A percentile compares a stretch with the other conserved stretches of the same genome.
Conservation (phyloP, 2,888 invertebrate species). For the Melanargia galathea region DNA sequence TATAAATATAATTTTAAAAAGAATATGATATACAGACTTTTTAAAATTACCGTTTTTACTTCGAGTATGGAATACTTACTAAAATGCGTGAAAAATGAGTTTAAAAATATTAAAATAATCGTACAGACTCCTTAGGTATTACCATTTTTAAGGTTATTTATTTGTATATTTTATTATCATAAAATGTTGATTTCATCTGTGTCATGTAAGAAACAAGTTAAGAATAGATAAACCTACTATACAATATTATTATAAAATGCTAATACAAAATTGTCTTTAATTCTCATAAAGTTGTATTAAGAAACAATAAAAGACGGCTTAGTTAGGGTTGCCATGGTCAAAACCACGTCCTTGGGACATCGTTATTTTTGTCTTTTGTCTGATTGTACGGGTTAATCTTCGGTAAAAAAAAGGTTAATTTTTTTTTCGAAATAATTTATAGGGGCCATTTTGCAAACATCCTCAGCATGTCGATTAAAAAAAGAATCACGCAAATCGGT, state of each 20-base stretch:
- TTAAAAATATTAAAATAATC: background rate
- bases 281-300: slow-evolving; percentile 12
- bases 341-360: background rate
- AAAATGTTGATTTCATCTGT: background rate
- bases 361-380: background rate
- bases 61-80: background rate
- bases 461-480: too few relatives aligned
- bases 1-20: too few relatives aligned
- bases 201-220: background rate
- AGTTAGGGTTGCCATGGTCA: background rate
- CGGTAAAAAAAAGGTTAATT: too few relatives aligned
- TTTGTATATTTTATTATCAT: slow-evolving; percentile 6
- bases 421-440: too few relatives aligned
- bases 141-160: background rate
- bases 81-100: background rate
- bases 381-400: too few relatives aligned
- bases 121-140: background rate
- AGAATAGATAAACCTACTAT: slow-evolving; percentile 15
- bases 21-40: too few relatives aligned
- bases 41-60: too few relatives aligned
- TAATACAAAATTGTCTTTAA: slow-evolving; percentile 16
- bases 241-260: slow-evolving; percentile 14
- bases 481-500: too few relatives aligned
- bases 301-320: slow-evolving; percentile 17
- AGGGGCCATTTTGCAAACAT: too few relatives aligned